Conservation (phyloP, 2,888 invertebrate genomes). For the Thereva nobilitata region DNA sequence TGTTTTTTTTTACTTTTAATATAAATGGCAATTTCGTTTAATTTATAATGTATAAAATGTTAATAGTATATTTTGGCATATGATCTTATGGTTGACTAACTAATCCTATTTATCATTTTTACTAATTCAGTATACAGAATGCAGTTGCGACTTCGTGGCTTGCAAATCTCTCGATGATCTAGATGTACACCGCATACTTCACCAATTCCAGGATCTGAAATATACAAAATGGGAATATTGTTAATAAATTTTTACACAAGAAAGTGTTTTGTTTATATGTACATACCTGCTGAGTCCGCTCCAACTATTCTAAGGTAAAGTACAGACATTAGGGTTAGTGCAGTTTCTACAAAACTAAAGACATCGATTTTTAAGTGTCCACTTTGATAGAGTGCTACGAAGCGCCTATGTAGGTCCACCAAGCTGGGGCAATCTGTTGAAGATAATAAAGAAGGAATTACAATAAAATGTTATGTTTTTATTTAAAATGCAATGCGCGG, state of each 20-base stretch:
- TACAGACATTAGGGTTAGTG: conserved; percentile 74
- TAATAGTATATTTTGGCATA: background rate
- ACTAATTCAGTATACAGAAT: conserved; percentile 70
- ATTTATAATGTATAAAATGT: too few species aligned
- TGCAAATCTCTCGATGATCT: conserved; percentile 86
- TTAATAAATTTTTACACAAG: conserved; percentile 1
- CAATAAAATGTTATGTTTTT: background rate
- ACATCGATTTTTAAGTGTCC: conserved; percentile 62
- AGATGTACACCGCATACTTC: conserved; percentile 72
- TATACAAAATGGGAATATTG: background rate
- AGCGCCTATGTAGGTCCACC: conserved; percentile 68
- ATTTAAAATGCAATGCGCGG: background rate
- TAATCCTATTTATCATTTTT: conserved; percentile 63
- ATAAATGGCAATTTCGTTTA: too few species aligned
- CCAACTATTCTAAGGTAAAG: conserved; percentile 76
- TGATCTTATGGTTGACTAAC: conserved; percentile 43
- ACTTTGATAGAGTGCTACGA: conserved; percentile 62
- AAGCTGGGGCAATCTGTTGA: conserved; percentile 70
- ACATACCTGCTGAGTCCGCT: conserved; percentile 78
- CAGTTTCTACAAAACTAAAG: conserved; percentile 78
- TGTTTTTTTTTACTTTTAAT: too few species aligned
- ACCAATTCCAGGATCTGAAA: conserved; percentile 78
- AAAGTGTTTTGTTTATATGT: conserved; percentile 1
- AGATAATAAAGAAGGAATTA: conserved; percentile 44
- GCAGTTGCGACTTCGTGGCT: conserved; percentile 73